Evolutionary conservation across 2,888 invertebrate species (phyloP).

Genomic region (Phania funesta): DNA sequence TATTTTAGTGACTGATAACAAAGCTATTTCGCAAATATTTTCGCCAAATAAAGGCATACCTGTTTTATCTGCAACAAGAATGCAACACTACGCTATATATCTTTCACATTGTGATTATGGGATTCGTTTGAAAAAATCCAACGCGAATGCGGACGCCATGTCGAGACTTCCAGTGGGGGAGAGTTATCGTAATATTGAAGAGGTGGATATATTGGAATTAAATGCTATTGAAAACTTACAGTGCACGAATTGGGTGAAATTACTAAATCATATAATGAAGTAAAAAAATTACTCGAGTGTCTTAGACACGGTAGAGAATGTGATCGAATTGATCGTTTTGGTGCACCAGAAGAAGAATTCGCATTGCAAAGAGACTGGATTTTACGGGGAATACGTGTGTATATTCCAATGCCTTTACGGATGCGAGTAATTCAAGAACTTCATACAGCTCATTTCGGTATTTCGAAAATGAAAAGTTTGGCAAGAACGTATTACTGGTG

Average conservation of each 20-base stretch:
- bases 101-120: conserved; percentile 58
- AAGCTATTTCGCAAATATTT: conserved; percentile 63
- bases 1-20: conserved; percentile 72
- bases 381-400: too few species aligned
- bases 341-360: conserved; percentile 5
- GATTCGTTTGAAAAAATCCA: too few species aligned
- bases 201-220: conserved; percentile 51
- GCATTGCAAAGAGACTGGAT: too few species aligned
- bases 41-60: conserved; percentile 61
- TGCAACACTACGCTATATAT: too few species aligned
- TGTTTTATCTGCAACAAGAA: conserved; percentile 57
- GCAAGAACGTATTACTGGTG: too few species aligned
- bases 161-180: conserved; percentile 43
- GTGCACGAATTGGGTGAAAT: not conserved
- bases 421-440: too few species aligned
- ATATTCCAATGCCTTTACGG: too few species aligned
- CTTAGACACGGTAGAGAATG: not conserved
- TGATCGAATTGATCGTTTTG: conserved; percentile 6
- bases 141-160: too few species aligned
- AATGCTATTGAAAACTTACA: conserved; percentile 40
- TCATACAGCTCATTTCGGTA: too few species aligned
- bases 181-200: conserved; percentile 18
- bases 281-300: not conserved
- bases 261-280: conserved; percentile 9
- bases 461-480: too few species aligned